Percentiles rank a stretch among this genome's conserved stretches.
These are phyloP conservation scores for Ceuthmochares aereus DNA, from an alignment of 2,113 vertebrate genomes.

Conservation along the genomic window DNA sequence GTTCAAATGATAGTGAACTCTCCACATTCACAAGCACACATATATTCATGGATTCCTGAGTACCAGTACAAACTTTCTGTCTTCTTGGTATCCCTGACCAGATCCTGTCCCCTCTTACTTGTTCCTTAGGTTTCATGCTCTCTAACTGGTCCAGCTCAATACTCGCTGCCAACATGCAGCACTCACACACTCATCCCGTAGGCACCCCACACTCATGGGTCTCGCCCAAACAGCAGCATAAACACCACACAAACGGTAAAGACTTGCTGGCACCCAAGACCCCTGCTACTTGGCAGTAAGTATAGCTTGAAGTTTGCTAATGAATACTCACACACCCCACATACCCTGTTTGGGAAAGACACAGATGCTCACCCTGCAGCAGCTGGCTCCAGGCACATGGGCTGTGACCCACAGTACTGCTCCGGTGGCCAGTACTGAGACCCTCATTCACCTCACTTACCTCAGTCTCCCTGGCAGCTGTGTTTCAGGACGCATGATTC, in stretches of 20 bases:
- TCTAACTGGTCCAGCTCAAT: neutral
- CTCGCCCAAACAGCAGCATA: neutral
- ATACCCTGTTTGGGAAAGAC: neutral
- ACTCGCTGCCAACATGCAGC: neutral
- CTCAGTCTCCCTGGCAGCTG: neutral
- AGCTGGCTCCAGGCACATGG: rapidly evolving
- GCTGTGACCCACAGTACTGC: neutral
- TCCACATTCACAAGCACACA: neutral
- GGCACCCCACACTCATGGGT: rapidly evolving
- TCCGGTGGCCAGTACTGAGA: neutral
- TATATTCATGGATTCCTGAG: rapidly evolving
- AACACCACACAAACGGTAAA: neutral
- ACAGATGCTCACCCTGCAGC: rapidly evolving
- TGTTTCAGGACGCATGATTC: neutral
- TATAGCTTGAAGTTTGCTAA: neutral
- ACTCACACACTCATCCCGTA: rapidly evolving
- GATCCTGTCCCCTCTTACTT: neutral
- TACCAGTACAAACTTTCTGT: neutral
- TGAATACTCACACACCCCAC: neutral
- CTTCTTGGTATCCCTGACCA: neutral
- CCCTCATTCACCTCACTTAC: neutral
- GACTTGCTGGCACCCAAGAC: rapidly evolving
- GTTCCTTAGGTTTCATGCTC: neutral
- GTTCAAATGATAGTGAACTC: neutral
- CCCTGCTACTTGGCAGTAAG: rapidly evolving